Conservation (phyloP, 2,888 invertebrate genomes). For the Elegia similella region DNA sequence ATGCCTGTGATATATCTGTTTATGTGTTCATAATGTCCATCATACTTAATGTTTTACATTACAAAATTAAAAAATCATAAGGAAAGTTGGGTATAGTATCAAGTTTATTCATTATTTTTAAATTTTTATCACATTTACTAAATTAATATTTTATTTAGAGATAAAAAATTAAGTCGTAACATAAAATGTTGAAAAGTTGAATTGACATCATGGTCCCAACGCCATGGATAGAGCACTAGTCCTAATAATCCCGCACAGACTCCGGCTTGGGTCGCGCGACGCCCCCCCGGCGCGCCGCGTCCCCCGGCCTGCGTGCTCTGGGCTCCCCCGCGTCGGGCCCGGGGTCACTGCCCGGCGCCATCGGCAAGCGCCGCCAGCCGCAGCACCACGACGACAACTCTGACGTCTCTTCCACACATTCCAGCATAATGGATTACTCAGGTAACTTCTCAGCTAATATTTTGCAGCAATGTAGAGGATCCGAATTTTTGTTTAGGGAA, state of each 20-base stretch:
- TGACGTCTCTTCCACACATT: constrained; percentile 91
- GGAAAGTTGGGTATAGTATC: too few relatives aligned
- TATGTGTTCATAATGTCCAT: background rate
- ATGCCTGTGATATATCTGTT: constrained; percentile 7
- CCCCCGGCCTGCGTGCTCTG: constrained; percentile 91
- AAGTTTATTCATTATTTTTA: too few relatives aligned
- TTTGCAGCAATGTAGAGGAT: background rate
- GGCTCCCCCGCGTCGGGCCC: constrained; percentile 88
- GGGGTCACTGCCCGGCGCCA: constrained; percentile 92
- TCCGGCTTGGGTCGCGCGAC: constrained; percentile 93
- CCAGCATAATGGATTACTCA: constrained; percentile 93
- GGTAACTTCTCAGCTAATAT: constrained; percentile 75
- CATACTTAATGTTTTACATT: background rate
- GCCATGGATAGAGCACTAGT: background rate
- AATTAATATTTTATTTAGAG: background rate
- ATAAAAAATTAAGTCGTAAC: background rate
- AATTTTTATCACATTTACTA: too few relatives aligned
- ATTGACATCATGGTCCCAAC: background rate
- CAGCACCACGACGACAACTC: constrained; percentile 91
- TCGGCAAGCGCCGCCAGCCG: constrained; percentile 85
- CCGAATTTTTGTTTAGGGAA: too few relatives aligned
- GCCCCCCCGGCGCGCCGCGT: constrained; percentile 92
- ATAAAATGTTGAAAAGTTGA: background rate
- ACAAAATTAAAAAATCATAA: background rate
- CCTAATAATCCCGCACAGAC: constrained; percentile 77